phyloP scores from a whole-genome alignment of 2,888 invertebrate genomes.

The Eurytoma adleriae region DNA sequence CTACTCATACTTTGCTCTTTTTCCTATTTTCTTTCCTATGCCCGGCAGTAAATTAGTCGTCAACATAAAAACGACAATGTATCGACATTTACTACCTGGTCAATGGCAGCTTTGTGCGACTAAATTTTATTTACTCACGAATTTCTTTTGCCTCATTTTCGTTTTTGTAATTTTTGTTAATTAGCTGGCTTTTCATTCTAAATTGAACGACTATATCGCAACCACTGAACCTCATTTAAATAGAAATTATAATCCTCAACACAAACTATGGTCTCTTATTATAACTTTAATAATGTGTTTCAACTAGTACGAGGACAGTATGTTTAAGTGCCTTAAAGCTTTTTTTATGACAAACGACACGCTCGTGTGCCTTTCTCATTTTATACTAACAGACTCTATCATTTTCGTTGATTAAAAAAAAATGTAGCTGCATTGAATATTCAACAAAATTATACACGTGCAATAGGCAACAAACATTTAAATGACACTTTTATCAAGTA shows the following conservation, averaged over 20 bases:
- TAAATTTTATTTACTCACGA: constrained; percentile 10
- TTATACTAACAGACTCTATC: neutral
- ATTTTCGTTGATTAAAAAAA: neutral
- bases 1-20: constrained; percentile 4
- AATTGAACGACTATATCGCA: neutral
- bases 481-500: too few species aligned
- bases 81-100: constrained; percentile 10
- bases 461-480: too few species aligned
- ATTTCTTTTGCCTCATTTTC: constrained; percentile 10
- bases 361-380: constrained; percentile 18
- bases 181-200: constrained; percentile 34
- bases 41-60: constrained; percentile 10
- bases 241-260: constrained; percentile 12
- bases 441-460: neutral
- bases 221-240: neutral
- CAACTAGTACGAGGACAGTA: constrained; percentile 28
- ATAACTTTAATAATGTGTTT: constrained; percentile 10
- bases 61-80: neutral
- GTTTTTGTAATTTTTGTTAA: constrained; percentile 12
- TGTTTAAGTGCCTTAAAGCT: constrained; percentile 16
- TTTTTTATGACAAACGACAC: constrained; percentile 20
- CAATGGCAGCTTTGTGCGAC: neutral
- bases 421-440: constrained; percentile 11
- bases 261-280: constrained; percentile 10
- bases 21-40: neutral